Evolutionary conservation across 2,888 invertebrate species (phyloP).

Genomic region (Drosophila quinaria): DNA sequence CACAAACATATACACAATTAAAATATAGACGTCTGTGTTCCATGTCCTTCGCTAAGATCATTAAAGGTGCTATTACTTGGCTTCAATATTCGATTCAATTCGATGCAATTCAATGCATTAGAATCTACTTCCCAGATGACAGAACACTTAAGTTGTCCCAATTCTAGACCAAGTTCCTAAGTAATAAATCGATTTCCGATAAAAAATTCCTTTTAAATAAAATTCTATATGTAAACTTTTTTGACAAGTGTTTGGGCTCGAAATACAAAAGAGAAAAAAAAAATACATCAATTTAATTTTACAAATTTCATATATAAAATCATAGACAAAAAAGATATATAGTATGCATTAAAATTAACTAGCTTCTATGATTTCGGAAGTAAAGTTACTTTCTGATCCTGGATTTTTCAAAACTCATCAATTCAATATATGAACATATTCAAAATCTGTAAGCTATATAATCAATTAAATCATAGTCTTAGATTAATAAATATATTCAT

Average conservation of each 20-base stretch:
- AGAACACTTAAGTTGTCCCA: background rate
- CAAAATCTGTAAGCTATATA: too few species aligned
- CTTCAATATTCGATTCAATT: background rate
- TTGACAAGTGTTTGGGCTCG: too few species aligned
- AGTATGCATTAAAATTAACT: background rate
- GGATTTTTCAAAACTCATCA: too few species aligned
- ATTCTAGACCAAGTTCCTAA: too few species aligned
- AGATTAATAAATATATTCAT: background rate
- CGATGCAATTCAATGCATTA: background rate
- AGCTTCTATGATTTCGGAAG: background rate
- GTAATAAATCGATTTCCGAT: too few species aligned
- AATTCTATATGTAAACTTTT: too few species aligned
- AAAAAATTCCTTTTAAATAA: too few species aligned
- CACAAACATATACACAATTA: conserved; percentile 27
- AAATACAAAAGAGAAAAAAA: too few species aligned
- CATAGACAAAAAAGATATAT: background rate
- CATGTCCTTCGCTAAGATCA: conserved; percentile 2
- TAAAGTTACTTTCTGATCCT: background rate
- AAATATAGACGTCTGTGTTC: conserved; percentile 61
- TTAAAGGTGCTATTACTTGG: conserved; percentile 21
- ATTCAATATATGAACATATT: too few species aligned
- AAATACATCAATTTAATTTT: too few species aligned
- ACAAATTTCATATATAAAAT: too few species aligned
- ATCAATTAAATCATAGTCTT: too few species aligned
- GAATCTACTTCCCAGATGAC: background rate